These are phyloP conservation scores for Electrona antarctica DNA, from an alignment of 2,113 vertebrate genomes.

Conservation along the genomic window DNA sequence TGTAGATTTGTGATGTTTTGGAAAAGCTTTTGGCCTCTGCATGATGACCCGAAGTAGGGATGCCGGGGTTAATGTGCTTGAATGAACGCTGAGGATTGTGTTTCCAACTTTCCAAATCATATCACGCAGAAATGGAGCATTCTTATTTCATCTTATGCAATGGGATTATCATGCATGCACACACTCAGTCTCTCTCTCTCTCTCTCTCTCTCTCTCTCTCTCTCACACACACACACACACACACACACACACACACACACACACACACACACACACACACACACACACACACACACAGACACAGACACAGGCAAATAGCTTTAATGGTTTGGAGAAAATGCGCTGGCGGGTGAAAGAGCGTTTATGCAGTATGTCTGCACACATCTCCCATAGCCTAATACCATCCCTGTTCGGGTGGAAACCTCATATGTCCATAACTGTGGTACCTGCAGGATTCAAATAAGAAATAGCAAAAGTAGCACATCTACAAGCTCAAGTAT, in stretches of 20 bases:
- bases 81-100: not conserved
- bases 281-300: not conserved
- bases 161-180: slow-evolving; percentile 1
- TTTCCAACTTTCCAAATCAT: slow-evolving; percentile 14
- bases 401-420: too few relatives aligned
- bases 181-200: not conserved
- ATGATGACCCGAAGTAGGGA: slow-evolving; percentile 8
- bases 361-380: slow-evolving; percentile 6
- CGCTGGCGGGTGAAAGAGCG: slow-evolving; percentile 2
- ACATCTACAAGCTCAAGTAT: too few relatives aligned
- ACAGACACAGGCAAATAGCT: not conserved
- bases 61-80: slow-evolving; percentile 16
- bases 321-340: slow-evolving; percentile 17
- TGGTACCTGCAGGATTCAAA: too few relatives aligned
- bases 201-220: too few relatives aligned
- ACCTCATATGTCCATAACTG: too few relatives aligned
- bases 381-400: too few relatives aligned
- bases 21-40: too few relatives aligned
- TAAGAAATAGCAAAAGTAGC: too few relatives aligned
- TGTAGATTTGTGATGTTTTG: too few relatives aligned
- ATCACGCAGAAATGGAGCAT: slow-evolving; percentile 26
- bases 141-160: slow-evolving; percentile 1
- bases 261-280: too few relatives aligned
- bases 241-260: too few relatives aligned
- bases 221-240: too few relatives aligned